Conservation (phyloP, 2,113 vertebrate species). For the Elephas maximus region DNA sequence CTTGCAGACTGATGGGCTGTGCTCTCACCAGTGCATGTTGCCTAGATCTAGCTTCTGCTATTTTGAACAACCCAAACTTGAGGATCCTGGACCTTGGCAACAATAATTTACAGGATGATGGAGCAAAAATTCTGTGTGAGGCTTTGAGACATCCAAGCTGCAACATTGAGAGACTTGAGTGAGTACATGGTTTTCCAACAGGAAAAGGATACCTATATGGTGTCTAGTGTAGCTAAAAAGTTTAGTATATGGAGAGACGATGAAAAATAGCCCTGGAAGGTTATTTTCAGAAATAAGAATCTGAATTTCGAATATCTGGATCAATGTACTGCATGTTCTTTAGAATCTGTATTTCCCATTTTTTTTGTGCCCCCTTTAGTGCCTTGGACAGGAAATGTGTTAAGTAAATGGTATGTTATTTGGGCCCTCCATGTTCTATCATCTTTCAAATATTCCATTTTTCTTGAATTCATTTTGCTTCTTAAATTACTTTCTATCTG, state of each 20-base stretch:
- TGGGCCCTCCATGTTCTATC: neutral
- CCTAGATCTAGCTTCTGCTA: conserved; percentile 61
- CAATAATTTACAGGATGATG: conserved; percentile 75
- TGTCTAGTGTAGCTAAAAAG: neutral
- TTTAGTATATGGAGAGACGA: neutral
- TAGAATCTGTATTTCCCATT: neutral
- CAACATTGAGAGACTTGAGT: conserved; percentile 77
- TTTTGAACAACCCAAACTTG: conserved; percentile 72
- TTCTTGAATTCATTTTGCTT: conserved; percentile 31
- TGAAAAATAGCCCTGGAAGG: neutral
- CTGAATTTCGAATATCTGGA: conserved; percentile 21
- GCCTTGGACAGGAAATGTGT: neutral
- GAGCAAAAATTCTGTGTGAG: conserved; percentile 73
- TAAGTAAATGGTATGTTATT: neutral
- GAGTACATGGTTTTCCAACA: conserved; percentile 55
- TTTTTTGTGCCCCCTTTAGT: neutral
- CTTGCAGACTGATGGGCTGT: conserved; percentile 71
- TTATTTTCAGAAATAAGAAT: conserved; percentile 61
- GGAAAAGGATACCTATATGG: conserved; percentile 4
- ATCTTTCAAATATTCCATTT: conserved; percentile 40
- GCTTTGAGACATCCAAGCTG: conserved; percentile 74
- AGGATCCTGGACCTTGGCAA: conserved; percentile 73
- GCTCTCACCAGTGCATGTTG: conserved; percentile 71
- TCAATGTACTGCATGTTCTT: neutral
- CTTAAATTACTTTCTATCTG: conserved; percentile 21